Percentiles rank a stretch among this genome's conserved stretches.
These are phyloP conservation scores for Andrena marginata DNA, from an alignment of 2,888 invertebrate species.

Conservation along the genomic window DNA sequence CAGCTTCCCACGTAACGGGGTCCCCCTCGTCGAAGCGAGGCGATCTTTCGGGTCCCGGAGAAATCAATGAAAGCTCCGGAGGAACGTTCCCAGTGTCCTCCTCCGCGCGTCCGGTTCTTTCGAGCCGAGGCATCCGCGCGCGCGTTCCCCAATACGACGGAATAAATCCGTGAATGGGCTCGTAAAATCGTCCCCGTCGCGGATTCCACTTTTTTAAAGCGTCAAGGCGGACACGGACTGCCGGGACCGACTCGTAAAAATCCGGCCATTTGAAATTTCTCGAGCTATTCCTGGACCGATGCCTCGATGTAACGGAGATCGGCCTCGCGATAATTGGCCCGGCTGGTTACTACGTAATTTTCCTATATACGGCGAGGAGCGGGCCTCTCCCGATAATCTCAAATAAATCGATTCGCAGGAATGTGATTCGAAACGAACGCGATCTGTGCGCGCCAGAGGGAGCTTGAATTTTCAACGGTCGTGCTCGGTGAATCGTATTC, in stretches of 20 bases:
- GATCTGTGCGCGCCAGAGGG: not conserved
- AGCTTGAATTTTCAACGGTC: not conserved
- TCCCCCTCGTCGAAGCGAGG: not conserved
- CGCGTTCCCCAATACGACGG: slow-evolving; percentile 26
- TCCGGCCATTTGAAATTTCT: slow-evolving; percentile 54
- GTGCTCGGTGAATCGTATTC: not conserved
- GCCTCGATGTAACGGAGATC: slow-evolving; percentile 44
- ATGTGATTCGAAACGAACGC: slow-evolving; percentile 8
- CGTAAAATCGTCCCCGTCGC: slow-evolving; percentile 60
- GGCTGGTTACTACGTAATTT: slow-evolving; percentile 33
- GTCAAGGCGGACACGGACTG: slow-evolving; percentile 38
- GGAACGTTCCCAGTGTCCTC: slow-evolving; percentile 12
- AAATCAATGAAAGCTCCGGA: slow-evolving; percentile 1
- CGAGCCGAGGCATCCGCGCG: slow-evolving; percentile 23
- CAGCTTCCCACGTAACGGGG: slow-evolving; percentile 20
- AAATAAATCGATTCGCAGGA: slow-evolving; percentile 39
- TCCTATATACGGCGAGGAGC: slow-evolving; percentile 4
- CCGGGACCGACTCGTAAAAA: slow-evolving; percentile 60
- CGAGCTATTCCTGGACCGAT: slow-evolving; percentile 32
- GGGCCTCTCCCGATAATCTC: slow-evolving; percentile 27
- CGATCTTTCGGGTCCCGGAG: not conserved
- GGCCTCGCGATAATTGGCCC: slow-evolving; percentile 60
- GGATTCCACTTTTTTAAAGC: slow-evolving; percentile 54
- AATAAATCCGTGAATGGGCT: slow-evolving; percentile 59
- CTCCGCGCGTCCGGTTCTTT: slow-evolving; percentile 5